phyloP scores from a whole-genome alignment of 2,797 vertebrate genomes.

The Chaetophractus vellerosus region DNA sequence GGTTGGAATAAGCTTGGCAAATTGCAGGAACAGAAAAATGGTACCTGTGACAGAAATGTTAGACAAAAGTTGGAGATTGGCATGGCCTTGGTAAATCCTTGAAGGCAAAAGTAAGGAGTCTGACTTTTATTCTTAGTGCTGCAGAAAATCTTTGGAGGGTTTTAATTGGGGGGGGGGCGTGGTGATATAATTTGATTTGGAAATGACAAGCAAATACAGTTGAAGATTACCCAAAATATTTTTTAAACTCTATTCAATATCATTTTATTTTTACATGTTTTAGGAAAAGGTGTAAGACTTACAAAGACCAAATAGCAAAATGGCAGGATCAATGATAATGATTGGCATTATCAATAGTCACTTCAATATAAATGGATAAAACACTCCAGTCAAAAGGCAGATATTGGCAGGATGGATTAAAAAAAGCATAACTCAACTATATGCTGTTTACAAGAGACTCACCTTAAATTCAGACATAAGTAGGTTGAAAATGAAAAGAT shows the following conservation, averaged over 20 bases:
- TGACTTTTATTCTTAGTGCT: slow-evolving; percentile 5
- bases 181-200: slow-evolving; percentile 10
- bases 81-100: not conserved
- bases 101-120: not conserved
- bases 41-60: not conserved
- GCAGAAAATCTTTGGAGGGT: not conserved
- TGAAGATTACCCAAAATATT: not conserved
- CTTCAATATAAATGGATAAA: too few relatives aligned
- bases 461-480: too few relatives aligned
- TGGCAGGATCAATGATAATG: too few relatives aligned
- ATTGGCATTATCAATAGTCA: too few relatives aligned
- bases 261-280: slow-evolving; percentile 25
- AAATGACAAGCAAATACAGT: not conserved
- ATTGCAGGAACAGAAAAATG: not conserved
- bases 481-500: too few relatives aligned
- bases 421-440: too few relatives aligned
- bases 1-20: not conserved
- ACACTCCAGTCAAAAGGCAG: too few relatives aligned
- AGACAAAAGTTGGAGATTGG: too few relatives aligned
- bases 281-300: not conserved
- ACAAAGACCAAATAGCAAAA: too few relatives aligned
- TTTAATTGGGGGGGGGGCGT: slow-evolving; percentile 48
- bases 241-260: not conserved
- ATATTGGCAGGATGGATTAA: too few relatives aligned
- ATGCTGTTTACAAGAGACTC: too few relatives aligned